Base-by-base conservation (phyloP, 2,888 invertebrate genomes). In the Pandemis corylana region DNA sequence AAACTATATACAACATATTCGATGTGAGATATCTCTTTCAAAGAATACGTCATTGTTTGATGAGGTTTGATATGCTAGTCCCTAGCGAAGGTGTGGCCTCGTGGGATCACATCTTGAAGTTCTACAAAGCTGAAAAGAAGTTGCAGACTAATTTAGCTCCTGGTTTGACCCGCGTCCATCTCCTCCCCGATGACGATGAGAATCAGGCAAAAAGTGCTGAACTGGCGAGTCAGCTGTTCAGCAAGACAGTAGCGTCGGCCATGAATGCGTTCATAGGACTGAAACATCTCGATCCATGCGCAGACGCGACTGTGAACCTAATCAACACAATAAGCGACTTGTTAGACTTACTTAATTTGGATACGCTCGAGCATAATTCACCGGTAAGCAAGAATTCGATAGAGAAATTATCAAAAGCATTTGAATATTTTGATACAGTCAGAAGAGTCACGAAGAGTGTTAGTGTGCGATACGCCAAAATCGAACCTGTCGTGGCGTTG, bases 401-500 rank as follows among this genome's bases (percentile, higher is more conserved):
- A 66, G 15, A n/a, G 7, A 0, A 51, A 46, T 66, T 66, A 36
- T 7, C 13, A 28, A n/a, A 66, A 5, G 7, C 13, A 12, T 6
- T 36, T 13, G 28, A 36, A 9, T 66, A 51, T 66, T 66, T 66
- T n/a, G 12, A 9, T 1, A 15, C 5, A 3, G 44, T 41, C 7
- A 44, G 4, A 9, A 20, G n/a, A 44, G 9, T 13, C 2, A 9
- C 28, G n/a, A 20, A 64, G 0, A 15, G 41, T 44, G 44, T 20
- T 10, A 36, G 28, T 36, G 3, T 10, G 1, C 5, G 5, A 5
- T 5, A n/a, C 10, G 42, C 15, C 9, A 36, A 44, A 63, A 13
- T 66, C 15, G 66, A 51, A 66, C 13, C 66, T n/a, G 36, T 66
- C 36, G n/a, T 20, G 46, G 66, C 51, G 1, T 66, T 66, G 9